Percentiles rank a stretch among this genome's conserved stretches.
Conservation (phyloP, 2,888 invertebrate species). For the Carcina quercana region DNA sequence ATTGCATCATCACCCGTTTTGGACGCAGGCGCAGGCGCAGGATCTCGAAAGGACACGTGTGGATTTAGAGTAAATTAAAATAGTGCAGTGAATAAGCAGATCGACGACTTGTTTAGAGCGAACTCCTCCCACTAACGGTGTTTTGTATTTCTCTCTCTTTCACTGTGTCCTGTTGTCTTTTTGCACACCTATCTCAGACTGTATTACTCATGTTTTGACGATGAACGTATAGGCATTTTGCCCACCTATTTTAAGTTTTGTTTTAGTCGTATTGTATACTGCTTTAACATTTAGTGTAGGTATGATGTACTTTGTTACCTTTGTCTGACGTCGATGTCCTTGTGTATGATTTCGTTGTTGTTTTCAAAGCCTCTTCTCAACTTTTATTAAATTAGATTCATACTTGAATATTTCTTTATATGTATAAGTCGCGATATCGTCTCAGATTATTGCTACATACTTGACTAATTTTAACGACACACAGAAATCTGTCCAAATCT, state of each 20-base stretch:
- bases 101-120: constrained; percentile 13
- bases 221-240: neutral
- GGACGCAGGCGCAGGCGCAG: constrained; percentile 13
- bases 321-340: too few relatives aligned
- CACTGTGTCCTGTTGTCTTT: constrained; percentile 20
- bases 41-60: constrained; percentile 38
- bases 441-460: too few relatives aligned
- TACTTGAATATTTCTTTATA: too few relatives aligned
- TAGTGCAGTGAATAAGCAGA: constrained; percentile 57
- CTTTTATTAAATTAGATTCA: too few relatives aligned
- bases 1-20: constrained; percentile 35
- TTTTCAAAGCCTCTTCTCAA: too few relatives aligned
- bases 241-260: neutral
- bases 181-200: constrained; percentile 23
- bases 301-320: too few relatives aligned
- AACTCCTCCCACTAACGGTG: constrained; percentile 17
- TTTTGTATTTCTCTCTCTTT: constrained; percentile 18
- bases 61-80: constrained; percentile 54
- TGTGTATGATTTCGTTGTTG: too few relatives aligned
- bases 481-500: too few relatives aligned
- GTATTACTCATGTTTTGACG: constrained; percentile 22
- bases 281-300: too few relatives aligned
- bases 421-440: too few relatives aligned
- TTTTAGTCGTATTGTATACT: too few relatives aligned
- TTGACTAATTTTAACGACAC: too few relatives aligned